These are phyloP conservation scores for Tamandua tetradactyla DNA, from an alignment of 2,797 vertebrate species.

Conservation along the genomic window DNA sequence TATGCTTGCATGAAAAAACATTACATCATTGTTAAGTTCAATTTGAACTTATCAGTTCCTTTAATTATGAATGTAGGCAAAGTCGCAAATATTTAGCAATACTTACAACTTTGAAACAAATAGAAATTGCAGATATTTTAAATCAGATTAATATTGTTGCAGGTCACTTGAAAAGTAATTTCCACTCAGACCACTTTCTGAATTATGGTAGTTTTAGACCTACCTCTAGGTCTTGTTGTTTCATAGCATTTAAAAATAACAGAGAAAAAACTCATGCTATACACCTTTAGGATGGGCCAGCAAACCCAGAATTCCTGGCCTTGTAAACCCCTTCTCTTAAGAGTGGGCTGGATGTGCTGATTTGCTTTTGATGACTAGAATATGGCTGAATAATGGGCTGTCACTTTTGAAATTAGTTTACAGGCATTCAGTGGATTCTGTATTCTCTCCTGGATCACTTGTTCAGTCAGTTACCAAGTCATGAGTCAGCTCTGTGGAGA, in stretches of 20 bases:
- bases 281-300: too few relatives aligned
- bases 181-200: not conserved
- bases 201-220: not conserved
- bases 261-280: too few relatives aligned
- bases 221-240: not conserved
- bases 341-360: not conserved
- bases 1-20: not conserved
- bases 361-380: not conserved
- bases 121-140: not conserved
- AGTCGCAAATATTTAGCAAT: not conserved
- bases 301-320: not conserved
- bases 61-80: not conserved
- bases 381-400: not conserved
- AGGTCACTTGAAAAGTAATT: not conserved
- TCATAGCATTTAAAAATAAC: too few relatives aligned
- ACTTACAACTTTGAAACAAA: not conserved
- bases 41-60: conserved; percentile 23
- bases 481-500: not conserved
- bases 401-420: not conserved
- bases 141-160: not conserved
- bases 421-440: not conserved
- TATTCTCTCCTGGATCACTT: not conserved
- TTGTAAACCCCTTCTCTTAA: not conserved
- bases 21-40: conserved; percentile 1
- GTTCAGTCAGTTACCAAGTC: not conserved